Conservation (phyloP, 2,888 invertebrate species). For the Melieria picta region DNA sequence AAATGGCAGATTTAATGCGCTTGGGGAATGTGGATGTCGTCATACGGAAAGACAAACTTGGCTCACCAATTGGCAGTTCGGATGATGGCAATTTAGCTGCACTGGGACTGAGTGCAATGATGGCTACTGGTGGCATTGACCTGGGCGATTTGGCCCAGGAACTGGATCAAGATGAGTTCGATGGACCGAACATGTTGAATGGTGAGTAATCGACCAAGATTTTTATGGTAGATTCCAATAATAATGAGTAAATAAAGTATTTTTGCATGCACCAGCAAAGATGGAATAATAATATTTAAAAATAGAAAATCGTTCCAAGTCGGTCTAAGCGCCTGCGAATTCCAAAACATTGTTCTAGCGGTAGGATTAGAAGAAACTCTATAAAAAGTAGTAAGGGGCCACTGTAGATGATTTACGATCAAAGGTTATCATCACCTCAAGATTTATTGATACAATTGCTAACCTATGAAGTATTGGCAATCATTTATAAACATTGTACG, state of each 20-base stretch:
- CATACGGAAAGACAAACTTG: constrained; percentile 79
- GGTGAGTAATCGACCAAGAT: constrained; percentile 62
- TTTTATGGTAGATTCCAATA: constrained; percentile 13
- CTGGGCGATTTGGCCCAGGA: constrained; percentile 73
- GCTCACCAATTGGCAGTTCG: constrained; percentile 87
- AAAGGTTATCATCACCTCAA: no score
- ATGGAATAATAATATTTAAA: background rate
- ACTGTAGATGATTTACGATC: no score
- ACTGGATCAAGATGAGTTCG: constrained; percentile 76
- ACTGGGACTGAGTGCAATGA: constrained; percentile 62
- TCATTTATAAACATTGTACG: no score
- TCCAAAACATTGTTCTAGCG: no score
- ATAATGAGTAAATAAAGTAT: background rate
- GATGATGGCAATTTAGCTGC: constrained; percentile 77
- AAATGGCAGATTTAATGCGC: constrained; percentile 78
- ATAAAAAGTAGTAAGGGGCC: no score
- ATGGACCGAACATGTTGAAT: constrained; percentile 72
- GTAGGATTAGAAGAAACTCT: no score
- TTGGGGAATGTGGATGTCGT: constrained; percentile 73
- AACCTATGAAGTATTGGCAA: no score
- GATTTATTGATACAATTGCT: no score
- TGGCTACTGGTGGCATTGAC: constrained; percentile 68
- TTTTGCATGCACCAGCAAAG: no score
- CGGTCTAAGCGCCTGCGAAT: background rate
- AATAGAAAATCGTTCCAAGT: background rate